A percentile compares a stretch with the other conserved stretches of the same genome.
These are phyloP conservation scores for Boulengerochromis microlepis DNA, from an alignment of 2,113 vertebrate species.

Conservation along the genomic window DNA sequence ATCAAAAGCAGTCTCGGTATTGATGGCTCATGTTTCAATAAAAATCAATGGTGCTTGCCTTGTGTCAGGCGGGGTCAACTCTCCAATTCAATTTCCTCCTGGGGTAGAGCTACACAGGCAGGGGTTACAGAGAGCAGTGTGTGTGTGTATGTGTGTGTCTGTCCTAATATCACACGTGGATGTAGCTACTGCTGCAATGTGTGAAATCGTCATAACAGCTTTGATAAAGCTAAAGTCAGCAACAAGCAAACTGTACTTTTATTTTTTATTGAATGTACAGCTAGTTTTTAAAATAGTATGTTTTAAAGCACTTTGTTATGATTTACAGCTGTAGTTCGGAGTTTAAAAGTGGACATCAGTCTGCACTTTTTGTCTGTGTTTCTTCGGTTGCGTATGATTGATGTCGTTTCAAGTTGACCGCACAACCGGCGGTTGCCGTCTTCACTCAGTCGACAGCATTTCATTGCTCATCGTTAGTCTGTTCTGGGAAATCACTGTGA, in stretches of 20 bases:
- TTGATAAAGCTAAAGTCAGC: not conserved
- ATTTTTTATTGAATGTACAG: not conserved
- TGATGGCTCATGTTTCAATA: conserved; percentile 62
- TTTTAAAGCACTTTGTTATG: not conserved
- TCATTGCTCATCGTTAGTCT: not conserved
- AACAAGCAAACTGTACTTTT: not conserved
- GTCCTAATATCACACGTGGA: not conserved
- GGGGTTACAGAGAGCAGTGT: not conserved
- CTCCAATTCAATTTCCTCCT: conserved; percentile 64
- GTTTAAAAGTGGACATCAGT: not conserved
- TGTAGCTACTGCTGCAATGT: not conserved
- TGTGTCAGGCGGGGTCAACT: conserved; percentile 60
- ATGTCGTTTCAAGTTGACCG: not conserved
- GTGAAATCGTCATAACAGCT: not conserved
- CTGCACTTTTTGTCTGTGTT: not conserved
- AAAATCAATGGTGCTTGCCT: conserved; percentile 66
- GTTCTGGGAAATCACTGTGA: not conserved
- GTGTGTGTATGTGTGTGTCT: not conserved
- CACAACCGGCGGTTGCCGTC: not conserved
- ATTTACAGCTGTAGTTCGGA: not conserved
- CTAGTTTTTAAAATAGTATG: not conserved
- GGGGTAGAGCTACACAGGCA: conserved; percentile 25
- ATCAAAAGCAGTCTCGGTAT: conserved; percentile 65
- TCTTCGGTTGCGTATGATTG: not conserved
- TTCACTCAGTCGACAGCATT: not conserved